Conservation (phyloP, 2,113 vertebrate genomes). For the Oenanthe oenanthe region DNA sequence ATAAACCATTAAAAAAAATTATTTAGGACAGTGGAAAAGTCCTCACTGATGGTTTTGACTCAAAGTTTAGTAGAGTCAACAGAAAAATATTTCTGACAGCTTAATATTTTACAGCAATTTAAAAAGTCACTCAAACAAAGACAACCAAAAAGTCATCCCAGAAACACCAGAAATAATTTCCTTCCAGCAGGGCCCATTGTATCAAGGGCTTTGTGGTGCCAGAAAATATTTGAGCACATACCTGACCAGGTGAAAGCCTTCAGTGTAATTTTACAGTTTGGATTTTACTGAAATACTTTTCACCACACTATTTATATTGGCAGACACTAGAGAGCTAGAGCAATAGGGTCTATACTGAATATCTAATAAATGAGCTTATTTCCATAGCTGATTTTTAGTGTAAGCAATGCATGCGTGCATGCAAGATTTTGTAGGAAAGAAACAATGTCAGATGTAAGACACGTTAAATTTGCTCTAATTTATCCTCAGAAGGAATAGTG, state of each 20-base stretch:
- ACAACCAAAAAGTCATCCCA: not conserved
- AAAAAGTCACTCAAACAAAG: not conserved
- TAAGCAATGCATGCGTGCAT: not conserved
- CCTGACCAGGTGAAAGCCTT: not conserved
- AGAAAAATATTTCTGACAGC: not conserved
- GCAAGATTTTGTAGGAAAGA: not conserved
- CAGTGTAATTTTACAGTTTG: not conserved
- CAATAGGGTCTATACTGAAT: not conserved
- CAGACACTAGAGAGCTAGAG: not conserved
- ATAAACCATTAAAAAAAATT: not conserved
- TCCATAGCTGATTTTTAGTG: not conserved
- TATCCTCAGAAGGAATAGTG: not conserved
- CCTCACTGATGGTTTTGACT: not conserved
- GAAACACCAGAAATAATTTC: conserved; percentile 20
- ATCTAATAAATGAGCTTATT: not conserved
- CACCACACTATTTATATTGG: not conserved
- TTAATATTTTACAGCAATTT: not conserved
- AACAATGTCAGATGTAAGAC: not conserved
- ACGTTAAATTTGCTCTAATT: not conserved
- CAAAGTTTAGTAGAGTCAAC: not conserved
- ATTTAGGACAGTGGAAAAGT: not conserved
- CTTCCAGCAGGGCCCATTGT: not conserved
- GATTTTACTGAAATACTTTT: not conserved
- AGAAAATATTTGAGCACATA: not conserved
- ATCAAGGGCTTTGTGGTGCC: not conserved